Base-by-base conservation (phyloP, 2,113 vertebrate genomes). In the Zeus faber region DNA sequence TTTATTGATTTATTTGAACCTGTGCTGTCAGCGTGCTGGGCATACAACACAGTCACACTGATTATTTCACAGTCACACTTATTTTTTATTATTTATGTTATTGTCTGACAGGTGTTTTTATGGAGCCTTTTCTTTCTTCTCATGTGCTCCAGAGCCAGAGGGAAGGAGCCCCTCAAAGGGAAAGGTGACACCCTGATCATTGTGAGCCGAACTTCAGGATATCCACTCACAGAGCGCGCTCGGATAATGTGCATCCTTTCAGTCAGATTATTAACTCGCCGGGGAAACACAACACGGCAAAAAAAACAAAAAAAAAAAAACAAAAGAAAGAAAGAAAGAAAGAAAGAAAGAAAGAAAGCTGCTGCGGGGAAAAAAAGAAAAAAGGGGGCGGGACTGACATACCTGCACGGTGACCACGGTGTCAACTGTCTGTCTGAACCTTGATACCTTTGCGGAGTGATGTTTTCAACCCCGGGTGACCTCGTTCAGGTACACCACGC, bases 101-200 rank as follows among this genome's bases (percentile, higher is more conserved):
- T n/a, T n/a, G n/a, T n/a, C n/a, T n/a, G n/a, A n/a, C 25, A 49
- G 52, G 48, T 43, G 27, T 60, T 53, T 54, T 83, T 68, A 66
- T 66, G 35, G 49, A 65, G 66, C 35, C 56, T 61, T 47, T 67
- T 74, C 49, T n/a, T n/a, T n/a, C n/a, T n/a, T n/a, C n/a, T 70
- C 54, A 45, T 74, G 52, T n/a, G 45, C 1, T n/a, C 62, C 31
- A 3, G 45, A 45, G 47, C 62, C 52, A 47, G 59, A 54, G 55
- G 63, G 66, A 62, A 58, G 43, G 58, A 51, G 60, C 57, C 55
- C 39, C 31, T 83, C 76, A 82, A 87, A 77, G 66, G 69, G 84
- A 75, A 86, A 89, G 50, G 50, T 68, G 84, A 86, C 81, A 84
- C 83, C 84, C 29, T 31, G 53, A 13, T 70, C 45, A 81, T 82